Base-by-base conservation (phyloP, 2,113 vertebrate species). In the Nycticorax nycticorax region DNA sequence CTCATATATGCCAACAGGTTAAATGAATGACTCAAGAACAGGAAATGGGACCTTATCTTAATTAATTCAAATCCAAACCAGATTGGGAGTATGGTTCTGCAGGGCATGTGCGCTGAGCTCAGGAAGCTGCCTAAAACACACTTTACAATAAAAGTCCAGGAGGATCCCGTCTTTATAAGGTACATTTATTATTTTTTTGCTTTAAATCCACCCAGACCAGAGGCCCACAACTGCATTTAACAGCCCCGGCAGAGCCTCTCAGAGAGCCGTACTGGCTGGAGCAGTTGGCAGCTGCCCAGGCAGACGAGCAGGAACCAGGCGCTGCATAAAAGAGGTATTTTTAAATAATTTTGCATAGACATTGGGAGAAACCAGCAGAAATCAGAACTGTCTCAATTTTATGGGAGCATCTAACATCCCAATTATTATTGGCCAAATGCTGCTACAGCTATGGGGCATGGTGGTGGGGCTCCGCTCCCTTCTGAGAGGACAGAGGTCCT, bases 41-140 rank as follows among this genome's bases (percentile, higher is more conserved):
- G 93, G 80, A 95, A 96, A 91, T 59, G 55, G 59, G 37, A 95
- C 67, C 26, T 63, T 47, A 53, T 78, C 48, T 75, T 79, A 82
- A 95, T 91, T 75, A 80, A 94, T 64, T 81, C 64, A 94, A 92
- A 97, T 86, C 43, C 89, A 89, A 89, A 88, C 3, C 84, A 95
- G 66, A 94, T 0, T 73, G 48, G 56, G 48, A 75, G 4, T 24
- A 77, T 22, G 72, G 50, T 45, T 92, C 59, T 71, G 39, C n/a
- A 84, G 47, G 47, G 59, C 59, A 84, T 3, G 2, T 66, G 43
- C 24, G 15, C 72, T 59, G 59, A 91, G 86, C 83, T 86, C 79
- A 59, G 64, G 66, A 79, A 85, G 68, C 76, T 86, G 86, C 64
- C 76, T 77, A 43, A 95, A 95, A 86, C 20, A 88, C 37, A 86